Evolutionary conservation across 2,113 vertebrate species (phyloP).

Genomic region (Colinus virginianus): DNA sequence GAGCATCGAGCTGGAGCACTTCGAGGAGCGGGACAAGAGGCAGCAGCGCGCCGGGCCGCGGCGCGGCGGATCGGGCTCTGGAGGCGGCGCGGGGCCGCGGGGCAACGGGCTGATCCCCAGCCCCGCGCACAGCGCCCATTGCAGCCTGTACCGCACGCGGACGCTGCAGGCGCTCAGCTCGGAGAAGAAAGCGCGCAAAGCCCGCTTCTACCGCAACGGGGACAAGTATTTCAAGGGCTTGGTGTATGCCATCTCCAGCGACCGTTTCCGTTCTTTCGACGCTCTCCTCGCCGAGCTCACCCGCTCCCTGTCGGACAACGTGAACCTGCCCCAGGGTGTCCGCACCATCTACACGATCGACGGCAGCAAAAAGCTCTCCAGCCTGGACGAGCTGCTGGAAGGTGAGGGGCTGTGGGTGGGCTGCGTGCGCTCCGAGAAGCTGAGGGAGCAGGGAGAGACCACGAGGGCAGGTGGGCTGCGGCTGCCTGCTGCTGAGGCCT

Average conservation of each 20-base stretch:
- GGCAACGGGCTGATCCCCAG: conserved; percentile 91
- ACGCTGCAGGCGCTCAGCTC: conserved; percentile 95
- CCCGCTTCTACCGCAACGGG: conserved; percentile 96
- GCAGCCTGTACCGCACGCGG: conserved; percentile 96
- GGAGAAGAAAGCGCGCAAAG: conserved; percentile 94
- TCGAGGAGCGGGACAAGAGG: conserved; percentile 92
- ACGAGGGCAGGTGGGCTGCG: too few species aligned
- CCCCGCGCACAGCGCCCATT: conserved; percentile 97
- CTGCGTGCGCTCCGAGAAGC: neutral
- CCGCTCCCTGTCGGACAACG: conserved; percentile 92
- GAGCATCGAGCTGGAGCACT: conserved; percentile 95
- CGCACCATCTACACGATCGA: conserved; percentile 91
- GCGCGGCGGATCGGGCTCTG: conserved; percentile 78
- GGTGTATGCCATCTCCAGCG: conserved; percentile 92
- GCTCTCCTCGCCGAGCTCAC: conserved; percentile 95
- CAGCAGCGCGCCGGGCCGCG: conserved; percentile 79
- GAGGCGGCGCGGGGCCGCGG: conserved; percentile 77
- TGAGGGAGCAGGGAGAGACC: too few species aligned
- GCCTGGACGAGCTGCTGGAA: conserved; percentile 92
- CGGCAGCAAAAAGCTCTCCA: conserved; percentile 88
- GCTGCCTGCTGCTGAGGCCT: neutral
- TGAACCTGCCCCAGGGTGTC: conserved; percentile 95
- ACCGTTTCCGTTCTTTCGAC: conserved; percentile 94
- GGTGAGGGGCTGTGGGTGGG: conserved; percentile 76
- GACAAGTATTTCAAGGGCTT: conserved; percentile 97